phyloP scores from a whole-genome alignment of 2,113 vertebrate species.

The Otis tarda region DNA sequence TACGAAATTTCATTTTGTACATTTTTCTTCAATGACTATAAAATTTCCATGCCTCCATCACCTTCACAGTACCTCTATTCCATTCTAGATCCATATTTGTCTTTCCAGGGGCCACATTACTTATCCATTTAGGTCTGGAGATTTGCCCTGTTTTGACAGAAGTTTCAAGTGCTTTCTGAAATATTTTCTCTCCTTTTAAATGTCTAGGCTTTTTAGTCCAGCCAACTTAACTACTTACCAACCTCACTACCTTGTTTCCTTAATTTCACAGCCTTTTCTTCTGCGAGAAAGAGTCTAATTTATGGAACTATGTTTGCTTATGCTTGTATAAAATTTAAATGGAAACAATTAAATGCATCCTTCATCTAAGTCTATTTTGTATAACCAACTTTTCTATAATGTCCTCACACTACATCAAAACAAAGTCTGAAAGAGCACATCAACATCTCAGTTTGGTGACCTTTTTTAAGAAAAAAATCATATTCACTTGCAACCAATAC shows the following conservation, averaged over 20 bases:
- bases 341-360: not conserved
- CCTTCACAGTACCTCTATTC: not conserved
- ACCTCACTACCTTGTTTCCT: not conserved
- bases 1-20: not conserved
- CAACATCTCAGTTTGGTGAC: not conserved
- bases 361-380: not conserved
- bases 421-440: not conserved
- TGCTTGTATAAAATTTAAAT: not conserved
- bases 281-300: not conserved
- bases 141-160: not conserved
- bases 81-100: not conserved
- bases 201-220: not conserved
- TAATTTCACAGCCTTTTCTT: not conserved
- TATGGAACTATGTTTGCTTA: not conserved
- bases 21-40: not conserved
- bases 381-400: not conserved
- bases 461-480: slow-evolving; percentile 3
- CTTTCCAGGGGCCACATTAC: not conserved
- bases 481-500: not conserved
- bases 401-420: not conserved
- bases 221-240: not conserved
- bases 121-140: not conserved
- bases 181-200: not conserved
- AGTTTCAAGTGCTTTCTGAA: not conserved
- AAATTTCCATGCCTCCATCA: not conserved